phyloP scores from a whole-genome alignment of 2,797 vertebrate species.

The Sylvilagus floridanus region DNA sequence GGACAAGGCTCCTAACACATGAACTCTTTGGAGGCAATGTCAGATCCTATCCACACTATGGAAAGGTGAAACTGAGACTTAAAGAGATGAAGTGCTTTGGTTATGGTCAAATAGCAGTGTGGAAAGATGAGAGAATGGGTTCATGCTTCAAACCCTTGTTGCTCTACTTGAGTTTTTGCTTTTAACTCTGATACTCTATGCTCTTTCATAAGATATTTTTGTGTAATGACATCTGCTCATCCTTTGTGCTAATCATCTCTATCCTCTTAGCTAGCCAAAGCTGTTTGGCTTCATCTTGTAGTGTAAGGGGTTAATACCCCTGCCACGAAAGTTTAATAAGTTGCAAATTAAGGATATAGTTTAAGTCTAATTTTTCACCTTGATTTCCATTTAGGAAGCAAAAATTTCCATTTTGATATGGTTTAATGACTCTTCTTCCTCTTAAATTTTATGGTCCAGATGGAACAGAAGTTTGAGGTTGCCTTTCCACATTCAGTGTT shows the following conservation, averaged over 20 bases:
- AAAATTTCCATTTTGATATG: conserved; percentile 56
- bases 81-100: conserved; percentile 2
- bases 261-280: not conserved
- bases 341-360: conserved; percentile 25
- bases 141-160: not conserved
- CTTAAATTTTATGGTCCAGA: conserved; percentile 53
- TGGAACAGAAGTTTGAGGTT: conserved; percentile 57
- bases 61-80: conserved; percentile 22
- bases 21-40: too few species aligned
- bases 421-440: conserved; percentile 48
- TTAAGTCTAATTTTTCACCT: conserved; percentile 47
- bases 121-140: not conserved
- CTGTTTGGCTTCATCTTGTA: conserved; percentile 39
- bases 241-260: not conserved
- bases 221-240: not conserved
- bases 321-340: conserved; percentile 46
- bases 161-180: not conserved
- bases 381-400: conserved; percentile 37
- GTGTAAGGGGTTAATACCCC: conserved; percentile 10
- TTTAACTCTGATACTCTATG: not conserved
- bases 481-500: conserved; percentile 55
- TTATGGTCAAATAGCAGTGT: not conserved
- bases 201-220: not conserved
- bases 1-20: too few species aligned
- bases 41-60: too few species aligned